These are phyloP conservation scores for Spinus pinus DNA, from an alignment of 2,797 vertebrate genomes.

Conservation along the genomic window DNA sequence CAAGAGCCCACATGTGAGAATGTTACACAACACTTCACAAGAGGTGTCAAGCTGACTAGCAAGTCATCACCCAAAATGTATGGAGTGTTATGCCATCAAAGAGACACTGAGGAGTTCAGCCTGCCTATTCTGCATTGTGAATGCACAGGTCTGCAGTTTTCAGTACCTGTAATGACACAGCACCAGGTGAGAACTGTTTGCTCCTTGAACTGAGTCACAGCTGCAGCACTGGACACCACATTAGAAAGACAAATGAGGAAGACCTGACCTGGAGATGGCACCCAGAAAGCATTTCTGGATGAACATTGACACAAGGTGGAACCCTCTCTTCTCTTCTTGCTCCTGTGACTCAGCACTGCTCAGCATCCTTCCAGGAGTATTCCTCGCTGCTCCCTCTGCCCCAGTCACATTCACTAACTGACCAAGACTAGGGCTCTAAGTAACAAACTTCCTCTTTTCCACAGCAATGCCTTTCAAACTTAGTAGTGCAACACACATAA, in stretches of 20 bases:
- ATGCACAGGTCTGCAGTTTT: background rate
- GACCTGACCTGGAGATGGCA: background rate
- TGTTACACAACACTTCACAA: background rate
- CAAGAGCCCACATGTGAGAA: background rate
- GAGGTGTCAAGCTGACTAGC: background rate
- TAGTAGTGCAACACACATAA: background rate
- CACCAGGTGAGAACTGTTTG: background rate
- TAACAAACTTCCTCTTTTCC: background rate
- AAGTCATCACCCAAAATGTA: background rate
- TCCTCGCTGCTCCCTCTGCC: accelerated
- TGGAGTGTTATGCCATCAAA: background rate
- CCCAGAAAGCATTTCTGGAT: background rate
- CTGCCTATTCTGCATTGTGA: background rate
- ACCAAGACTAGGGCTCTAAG: background rate
- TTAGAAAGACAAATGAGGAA: background rate
- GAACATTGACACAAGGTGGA: background rate
- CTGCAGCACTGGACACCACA: accelerated
- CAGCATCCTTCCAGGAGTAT: background rate
- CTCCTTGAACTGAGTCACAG: background rate
- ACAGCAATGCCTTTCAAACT: background rate
- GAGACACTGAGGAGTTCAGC: background rate
- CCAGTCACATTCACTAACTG: background rate
- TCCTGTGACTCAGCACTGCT: background rate
- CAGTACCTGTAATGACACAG: background rate
- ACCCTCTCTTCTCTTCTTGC: accelerated